These are phyloP conservation scores for Eulimnadia texana DNA, from an alignment of 1,140 invertebrate genomes.

Conservation along the genomic window DNA sequence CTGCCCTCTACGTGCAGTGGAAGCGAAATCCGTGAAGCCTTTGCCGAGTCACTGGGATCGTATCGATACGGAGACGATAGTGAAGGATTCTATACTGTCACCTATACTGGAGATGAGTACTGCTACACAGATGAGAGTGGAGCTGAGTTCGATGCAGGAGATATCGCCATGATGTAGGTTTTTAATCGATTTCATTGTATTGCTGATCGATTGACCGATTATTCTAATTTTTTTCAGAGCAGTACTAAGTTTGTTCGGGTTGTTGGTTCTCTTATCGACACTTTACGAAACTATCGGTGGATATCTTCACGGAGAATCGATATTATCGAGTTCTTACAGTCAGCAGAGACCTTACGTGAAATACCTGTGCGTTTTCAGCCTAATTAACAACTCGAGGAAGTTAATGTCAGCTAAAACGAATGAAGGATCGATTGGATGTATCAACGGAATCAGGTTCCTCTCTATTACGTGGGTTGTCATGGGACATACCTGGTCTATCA, in stretches of 20 bases:
- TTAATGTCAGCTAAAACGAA: slow-evolving; percentile 28
- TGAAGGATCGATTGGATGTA: slow-evolving; percentile 59
- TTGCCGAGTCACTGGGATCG: neutral
- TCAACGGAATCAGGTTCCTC: slow-evolving; percentile 65
- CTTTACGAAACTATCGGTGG: neutral
- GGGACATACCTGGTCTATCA: slow-evolving; percentile 51
- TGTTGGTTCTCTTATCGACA: slow-evolving; percentile 5
- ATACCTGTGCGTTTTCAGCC: neutral
- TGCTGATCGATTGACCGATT: neutral
- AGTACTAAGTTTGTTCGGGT: slow-evolving; percentile 3
- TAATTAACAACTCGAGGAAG: slow-evolving; percentile 19
- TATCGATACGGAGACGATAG: neutral
- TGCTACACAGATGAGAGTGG: slow-evolving; percentile 2
- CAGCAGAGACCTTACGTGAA: neutral
- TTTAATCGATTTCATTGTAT: neutral
- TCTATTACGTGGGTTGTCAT: slow-evolving; percentile 88
- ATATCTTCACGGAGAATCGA: neutral
- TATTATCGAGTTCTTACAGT: neutral
- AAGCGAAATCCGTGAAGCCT: neutral
- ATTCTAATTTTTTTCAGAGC: neutral
- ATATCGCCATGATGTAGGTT: slow-evolving; percentile 6
- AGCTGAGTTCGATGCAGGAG: slow-evolving; percentile 2
- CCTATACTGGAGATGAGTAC: slow-evolving; percentile 4
- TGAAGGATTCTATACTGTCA: neutral
- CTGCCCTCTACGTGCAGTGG: neutral